phyloP scores from a whole-genome alignment of 2,113 vertebrate species.

The Marcusenius ussheri region DNA sequence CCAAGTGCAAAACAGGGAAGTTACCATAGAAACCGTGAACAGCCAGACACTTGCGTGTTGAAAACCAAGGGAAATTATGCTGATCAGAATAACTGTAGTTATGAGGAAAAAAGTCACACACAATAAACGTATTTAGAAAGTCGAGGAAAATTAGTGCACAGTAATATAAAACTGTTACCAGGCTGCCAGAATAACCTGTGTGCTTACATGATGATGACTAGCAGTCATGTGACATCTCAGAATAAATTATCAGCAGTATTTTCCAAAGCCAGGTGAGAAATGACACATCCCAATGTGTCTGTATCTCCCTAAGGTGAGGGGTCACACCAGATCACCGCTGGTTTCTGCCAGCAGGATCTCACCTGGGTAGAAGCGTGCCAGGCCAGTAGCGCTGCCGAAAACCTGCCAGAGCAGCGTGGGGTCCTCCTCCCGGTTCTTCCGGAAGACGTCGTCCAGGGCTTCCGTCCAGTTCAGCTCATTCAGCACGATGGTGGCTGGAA shows the following conservation, averaged over 20 bases:
- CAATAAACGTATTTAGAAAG: neutral
- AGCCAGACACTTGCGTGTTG: neutral
- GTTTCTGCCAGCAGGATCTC: conserved; percentile 22
- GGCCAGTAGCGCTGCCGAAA: conserved; percentile 91
- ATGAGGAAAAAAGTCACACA: neutral
- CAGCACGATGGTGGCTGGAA: conserved; percentile 80
- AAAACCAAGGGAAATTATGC: neutral
- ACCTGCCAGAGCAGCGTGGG: conserved; percentile 92
- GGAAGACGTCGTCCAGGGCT: conserved; percentile 83
- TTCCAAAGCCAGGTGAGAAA: neutral
- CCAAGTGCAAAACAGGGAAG: neutral
- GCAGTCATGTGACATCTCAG: neutral
- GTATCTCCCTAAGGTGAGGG: neutral
- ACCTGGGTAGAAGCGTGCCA: conserved; percentile 96
- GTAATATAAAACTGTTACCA: neutral
- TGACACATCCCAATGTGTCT: neutral
- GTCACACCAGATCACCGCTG: neutral
- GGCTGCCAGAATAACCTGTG: neutral
- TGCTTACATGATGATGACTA: neutral
- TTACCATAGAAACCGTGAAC: neutral
- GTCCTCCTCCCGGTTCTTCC: conserved; percentile 84
- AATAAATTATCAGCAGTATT: neutral
- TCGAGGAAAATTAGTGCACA: neutral
- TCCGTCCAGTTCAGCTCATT: conserved; percentile 97
- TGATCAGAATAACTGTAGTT: neutral